Base-by-base conservation (phyloP, 2,113 vertebrate genomes). In the Dermatemys mawii region DNA sequence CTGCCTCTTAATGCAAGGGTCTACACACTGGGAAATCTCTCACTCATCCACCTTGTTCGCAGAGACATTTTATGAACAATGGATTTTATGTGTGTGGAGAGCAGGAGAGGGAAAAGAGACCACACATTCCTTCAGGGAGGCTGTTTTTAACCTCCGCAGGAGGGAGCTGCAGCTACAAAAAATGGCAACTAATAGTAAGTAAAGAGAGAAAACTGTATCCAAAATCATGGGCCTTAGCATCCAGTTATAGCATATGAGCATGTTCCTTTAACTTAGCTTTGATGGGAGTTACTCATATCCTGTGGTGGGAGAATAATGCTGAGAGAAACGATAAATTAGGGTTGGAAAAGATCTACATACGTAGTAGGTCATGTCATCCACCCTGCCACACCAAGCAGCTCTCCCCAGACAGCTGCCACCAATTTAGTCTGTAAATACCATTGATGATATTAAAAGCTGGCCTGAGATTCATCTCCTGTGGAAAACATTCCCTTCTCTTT, bases 371-470 rank as follows among this genome's bases (percentile, higher is more conserved):
- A 2, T 29, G 53, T 75, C 83, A 90, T 38, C 35, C 22, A 48
- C 63, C 14, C 49, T 63, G 63, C 26, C 32, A 82, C 44, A 41
- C 0, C 8, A 86, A 93, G 12, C 29, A 79, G 5, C 51, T 5
- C 82, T 87, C 89, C 81, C 89, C 85, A 91, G 55, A 83, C 41
- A 22, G 80, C 46, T 44, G 19, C 53, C 27, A 94, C 4, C 21
- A 75, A 38, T 55, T 92, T 78, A 84, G 12, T 53, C 38, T 89
- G 22, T 27, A 93, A 84, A 46, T 73, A 9, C 13, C 41, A 83
- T 32, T 29, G 88, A n/a, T 29, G 19, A 89, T 29, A 78, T 63
- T 94, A 54, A 79, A 92, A 95, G 11, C 8, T 80, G 27, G 53
- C 88, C 84, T 75, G 4, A 13, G 41, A 85, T 53, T 46, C 84